phyloP scores from a whole-genome alignment of 2,113 vertebrate species.

The Carassius gibelio region DNA sequence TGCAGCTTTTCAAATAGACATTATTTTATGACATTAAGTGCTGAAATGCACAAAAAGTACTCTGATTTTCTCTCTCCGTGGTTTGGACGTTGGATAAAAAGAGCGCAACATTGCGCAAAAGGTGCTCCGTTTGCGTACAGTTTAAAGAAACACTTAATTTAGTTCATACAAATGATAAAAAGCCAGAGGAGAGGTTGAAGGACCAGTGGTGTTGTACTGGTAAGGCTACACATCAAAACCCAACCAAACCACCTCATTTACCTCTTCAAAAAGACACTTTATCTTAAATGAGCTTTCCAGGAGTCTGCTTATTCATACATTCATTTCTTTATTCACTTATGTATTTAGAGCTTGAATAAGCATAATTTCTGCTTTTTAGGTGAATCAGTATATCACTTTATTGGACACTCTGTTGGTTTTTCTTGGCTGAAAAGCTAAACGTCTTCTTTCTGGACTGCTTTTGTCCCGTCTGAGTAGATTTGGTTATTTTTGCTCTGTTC shows the following conservation, averaged over 20 bases:
- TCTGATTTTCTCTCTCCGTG: not conserved
- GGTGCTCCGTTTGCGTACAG: not conserved
- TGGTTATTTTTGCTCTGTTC: not conserved
- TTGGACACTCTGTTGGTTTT: not conserved
- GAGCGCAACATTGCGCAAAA: constrained; percentile 13
- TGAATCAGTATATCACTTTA: not conserved
- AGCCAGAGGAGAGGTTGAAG: no score
- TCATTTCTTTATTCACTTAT: not conserved
- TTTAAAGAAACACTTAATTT: not conserved
- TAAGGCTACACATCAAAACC: not conserved
- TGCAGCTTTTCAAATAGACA: not conserved
- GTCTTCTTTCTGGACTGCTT: not conserved
- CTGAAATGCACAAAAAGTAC: not conserved
- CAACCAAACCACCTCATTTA: not conserved
- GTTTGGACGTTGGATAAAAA: not conserved
- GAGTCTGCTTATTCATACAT: not conserved
- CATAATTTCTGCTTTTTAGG: not conserved
- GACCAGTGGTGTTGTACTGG: not conserved
- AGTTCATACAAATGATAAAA: not conserved
- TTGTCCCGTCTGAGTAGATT: not conserved
- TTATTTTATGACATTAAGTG: not conserved
- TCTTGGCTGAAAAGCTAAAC: not conserved
- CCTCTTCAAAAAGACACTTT: not conserved
- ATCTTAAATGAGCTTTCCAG: not conserved
- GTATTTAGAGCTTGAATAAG: not conserved